Conservation (phyloP, 92 coral and sea anemone species). For the Epizoanthus stellaris region DNA sequence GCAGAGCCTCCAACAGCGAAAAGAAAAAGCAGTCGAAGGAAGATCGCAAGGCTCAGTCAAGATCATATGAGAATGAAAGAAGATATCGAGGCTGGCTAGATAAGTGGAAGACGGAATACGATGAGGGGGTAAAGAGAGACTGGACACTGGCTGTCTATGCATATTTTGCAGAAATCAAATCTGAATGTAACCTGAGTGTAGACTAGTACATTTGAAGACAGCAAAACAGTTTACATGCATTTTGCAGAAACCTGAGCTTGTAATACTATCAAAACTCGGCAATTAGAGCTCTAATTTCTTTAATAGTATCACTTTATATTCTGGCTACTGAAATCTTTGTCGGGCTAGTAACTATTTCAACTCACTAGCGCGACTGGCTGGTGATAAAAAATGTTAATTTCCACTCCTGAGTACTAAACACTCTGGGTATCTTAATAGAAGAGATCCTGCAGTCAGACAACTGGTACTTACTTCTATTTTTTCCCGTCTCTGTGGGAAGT, state of each 20-base stretch:
- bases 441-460: neutral
- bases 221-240: neutral
- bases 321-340: neutral
- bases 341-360: neutral
- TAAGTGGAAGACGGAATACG: too few relatives aligned
- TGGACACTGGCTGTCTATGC: neutral
- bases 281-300: slow-evolving; percentile 2
- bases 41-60: neutral
- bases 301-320: neutral
- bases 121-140: neutral
- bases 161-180: neutral
- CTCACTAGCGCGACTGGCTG: neutral
- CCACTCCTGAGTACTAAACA: neutral
- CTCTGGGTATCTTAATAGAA: neutral
- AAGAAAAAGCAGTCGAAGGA: neutral
- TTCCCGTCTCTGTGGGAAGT: neutral
- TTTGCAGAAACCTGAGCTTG: slow-evolving; percentile 7
- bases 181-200: neutral
- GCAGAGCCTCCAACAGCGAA: neutral
- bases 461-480: neutral
- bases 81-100: too few relatives aligned
- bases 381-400: neutral
- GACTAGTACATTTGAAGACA: neutral
- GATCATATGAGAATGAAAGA: too few relatives aligned
- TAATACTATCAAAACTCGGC: neutral